A percentile compares a stretch with the other conserved stretches of the same genome.
phyloP scores from a whole-genome alignment of 2,113 vertebrate genomes.

The Callospermophilus lateralis region DNA sequence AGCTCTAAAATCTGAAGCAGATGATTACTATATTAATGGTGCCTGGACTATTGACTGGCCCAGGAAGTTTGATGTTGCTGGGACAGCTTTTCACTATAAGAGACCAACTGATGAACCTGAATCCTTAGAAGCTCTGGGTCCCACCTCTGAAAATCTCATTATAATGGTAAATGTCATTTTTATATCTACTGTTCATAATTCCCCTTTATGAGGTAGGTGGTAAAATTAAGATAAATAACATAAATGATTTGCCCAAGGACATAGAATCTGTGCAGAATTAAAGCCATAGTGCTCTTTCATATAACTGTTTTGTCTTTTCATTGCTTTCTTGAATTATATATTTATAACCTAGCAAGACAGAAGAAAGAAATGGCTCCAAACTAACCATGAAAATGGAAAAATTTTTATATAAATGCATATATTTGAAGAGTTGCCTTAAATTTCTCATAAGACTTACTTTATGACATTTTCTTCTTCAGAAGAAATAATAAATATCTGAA shows the following conservation, averaged over 20 bases:
- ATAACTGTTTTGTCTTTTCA: slow-evolving; percentile 28
- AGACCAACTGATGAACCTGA: slow-evolving; percentile 96
- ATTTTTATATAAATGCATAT: background rate
- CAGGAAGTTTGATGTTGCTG: slow-evolving; percentile 97
- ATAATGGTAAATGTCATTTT: slow-evolving; percentile 93
- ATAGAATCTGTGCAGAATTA: background rate
- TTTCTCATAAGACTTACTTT: slow-evolving; percentile 56
- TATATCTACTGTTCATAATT: slow-evolving; percentile 56
- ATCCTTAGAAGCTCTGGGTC: slow-evolving; percentile 96
- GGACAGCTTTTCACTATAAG: slow-evolving; percentile 98
- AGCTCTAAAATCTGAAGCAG: slow-evolving; percentile 97
- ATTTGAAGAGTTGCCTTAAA: slow-evolving; percentile 31
- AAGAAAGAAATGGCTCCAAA: slow-evolving; percentile 29
- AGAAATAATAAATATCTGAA: slow-evolving; percentile 51
- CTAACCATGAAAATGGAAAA: slow-evolving; percentile 37
- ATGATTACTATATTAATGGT: slow-evolving; percentile 99
- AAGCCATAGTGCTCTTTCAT: background rate
- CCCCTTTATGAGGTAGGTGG: background rate
- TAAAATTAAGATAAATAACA: slow-evolving; percentile 43
- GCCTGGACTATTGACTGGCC: slow-evolving; percentile 99
- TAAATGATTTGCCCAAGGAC: background rate
- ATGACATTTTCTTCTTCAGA: slow-evolving; percentile 67
- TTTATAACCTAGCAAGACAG: slow-evolving; percentile 52
- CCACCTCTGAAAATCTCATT: slow-evolving; percentile 95
- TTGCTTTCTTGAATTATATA: slow-evolving; percentile 19